Evolutionary conservation across 2,888 invertebrate species (phyloP).

Genomic region (Tinea semifulvella): DNA sequence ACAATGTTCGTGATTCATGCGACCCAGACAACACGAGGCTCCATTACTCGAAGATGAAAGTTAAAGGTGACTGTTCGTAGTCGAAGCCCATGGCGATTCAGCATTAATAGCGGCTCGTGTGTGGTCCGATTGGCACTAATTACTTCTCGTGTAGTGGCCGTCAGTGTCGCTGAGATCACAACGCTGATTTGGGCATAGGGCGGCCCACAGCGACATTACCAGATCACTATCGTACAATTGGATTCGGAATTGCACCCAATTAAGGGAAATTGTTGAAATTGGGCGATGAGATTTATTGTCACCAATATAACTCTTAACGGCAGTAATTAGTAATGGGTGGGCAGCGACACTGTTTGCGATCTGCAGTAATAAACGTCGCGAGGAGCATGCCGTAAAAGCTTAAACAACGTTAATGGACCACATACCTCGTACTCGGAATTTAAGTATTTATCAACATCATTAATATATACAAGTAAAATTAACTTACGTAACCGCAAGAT

Average conservation of each 20-base stretch:
- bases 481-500: too few species aligned
- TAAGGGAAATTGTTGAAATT: conserved; percentile 49
- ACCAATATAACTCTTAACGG: conserved; percentile 33
- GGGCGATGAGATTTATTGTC: conserved; percentile 39
- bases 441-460: too few species aligned
- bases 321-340: conserved; percentile 32
- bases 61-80: conserved; percentile 26
- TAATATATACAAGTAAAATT: too few species aligned
- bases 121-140: conserved; percentile 44
- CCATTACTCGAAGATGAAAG: conserved; percentile 36
- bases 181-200: conserved; percentile 39
- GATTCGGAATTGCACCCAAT: conserved; percentile 49
- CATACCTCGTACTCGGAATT: too few species aligned
- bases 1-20: conserved; percentile 36
- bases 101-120: conserved; percentile 24
- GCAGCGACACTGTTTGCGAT: neutral
- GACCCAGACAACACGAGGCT: conserved; percentile 28
- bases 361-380: neutral
- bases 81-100: conserved; percentile 26
- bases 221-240: conserved; percentile 34
- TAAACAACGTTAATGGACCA: neutral
- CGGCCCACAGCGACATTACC: conserved; percentile 29
- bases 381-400: neutral
- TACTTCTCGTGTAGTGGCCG: conserved; percentile 34
- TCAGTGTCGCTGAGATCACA: conserved; percentile 38